Conservation (phyloP, 2,888 invertebrate species). For the Protonemura montana region DNA sequence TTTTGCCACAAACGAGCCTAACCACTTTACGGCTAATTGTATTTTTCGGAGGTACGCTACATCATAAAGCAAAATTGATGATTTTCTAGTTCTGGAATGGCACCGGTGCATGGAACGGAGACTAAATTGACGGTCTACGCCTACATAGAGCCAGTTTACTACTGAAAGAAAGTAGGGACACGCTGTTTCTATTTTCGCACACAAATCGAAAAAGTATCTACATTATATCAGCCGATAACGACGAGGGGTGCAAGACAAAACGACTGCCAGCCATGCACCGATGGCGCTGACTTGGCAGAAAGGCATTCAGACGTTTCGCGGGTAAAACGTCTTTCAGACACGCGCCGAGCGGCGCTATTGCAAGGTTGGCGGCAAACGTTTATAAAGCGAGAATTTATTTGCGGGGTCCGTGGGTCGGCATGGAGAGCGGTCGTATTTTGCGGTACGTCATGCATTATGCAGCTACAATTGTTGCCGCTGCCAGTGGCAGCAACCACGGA, state of each 20-base stretch:
- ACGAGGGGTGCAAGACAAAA: neutral
- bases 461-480: neutral
- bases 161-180: no score
- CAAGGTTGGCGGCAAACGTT: neutral
- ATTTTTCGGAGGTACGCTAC: neutral
- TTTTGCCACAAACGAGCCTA: neutral
- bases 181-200: neutral
- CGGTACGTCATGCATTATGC: neutral
- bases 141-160: neutral
- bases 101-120: neutral
- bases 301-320: neutral
- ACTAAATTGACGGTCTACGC: neutral
- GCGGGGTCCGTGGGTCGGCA: neutral
- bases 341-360: neutral
- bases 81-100: neutral
- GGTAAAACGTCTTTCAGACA: neutral
- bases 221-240: neutral
- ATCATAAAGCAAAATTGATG: neutral
- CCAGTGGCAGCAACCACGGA: neutral
- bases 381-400: neutral
- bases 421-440: neutral
- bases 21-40: neutral
- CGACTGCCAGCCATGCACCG: neutral
- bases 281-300: no score
- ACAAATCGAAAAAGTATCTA: neutral